Evolutionary conservation across 2,113 vertebrate genomes (phyloP), one percentile per base, ranked within the genome.

Genomic region (Gulo gulo): DNA sequence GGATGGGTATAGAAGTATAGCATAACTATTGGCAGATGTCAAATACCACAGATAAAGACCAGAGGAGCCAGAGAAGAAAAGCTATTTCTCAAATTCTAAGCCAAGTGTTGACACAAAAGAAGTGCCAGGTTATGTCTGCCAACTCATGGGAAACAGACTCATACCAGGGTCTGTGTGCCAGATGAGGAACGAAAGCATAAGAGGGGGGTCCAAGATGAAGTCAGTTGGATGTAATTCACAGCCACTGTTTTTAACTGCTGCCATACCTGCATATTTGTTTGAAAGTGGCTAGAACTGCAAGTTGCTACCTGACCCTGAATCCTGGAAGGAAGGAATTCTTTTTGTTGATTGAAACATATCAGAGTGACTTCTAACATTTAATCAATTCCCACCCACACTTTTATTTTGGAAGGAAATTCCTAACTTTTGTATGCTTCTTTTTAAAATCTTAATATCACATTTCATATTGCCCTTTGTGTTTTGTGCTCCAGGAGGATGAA

Each of bases 401-500:
- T 78, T 81, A 78, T 39, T 91, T 88, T 85, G 80, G 50, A 88
- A 82, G 14, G 26, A 78, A 76, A 90, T n/a, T 91, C 24, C 36
- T 94, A 42, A 79, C 63, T 93, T 74, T 95, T 90, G 31, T 90
- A 18, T n/a, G 20, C 50, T 92, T 96, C 31, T 91, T 91, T 93
- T 87, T 57, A 59, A 91, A 94, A 52, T 73, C 50, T 84, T 55
- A 34, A 42, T 63, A 76, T 88, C 57, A 80, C 42, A 83, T 97
- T 97, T 95, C 86, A 93, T 97, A 93, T 92, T 73, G 24, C 47
- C 61, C 26, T 94, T 94, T 88, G 63, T 74, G 45, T 81, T 95
- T 94, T 92, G 85, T 94, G 67, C 80, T 88, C 63, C 81, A 65
- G 47, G 82, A 88, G 52, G 36, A 39, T 94, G 73, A 73, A 95